These are phyloP conservation scores for Lagria hirta DNA, from an alignment of 2,888 invertebrate genomes.

Conservation along the genomic window DNA sequence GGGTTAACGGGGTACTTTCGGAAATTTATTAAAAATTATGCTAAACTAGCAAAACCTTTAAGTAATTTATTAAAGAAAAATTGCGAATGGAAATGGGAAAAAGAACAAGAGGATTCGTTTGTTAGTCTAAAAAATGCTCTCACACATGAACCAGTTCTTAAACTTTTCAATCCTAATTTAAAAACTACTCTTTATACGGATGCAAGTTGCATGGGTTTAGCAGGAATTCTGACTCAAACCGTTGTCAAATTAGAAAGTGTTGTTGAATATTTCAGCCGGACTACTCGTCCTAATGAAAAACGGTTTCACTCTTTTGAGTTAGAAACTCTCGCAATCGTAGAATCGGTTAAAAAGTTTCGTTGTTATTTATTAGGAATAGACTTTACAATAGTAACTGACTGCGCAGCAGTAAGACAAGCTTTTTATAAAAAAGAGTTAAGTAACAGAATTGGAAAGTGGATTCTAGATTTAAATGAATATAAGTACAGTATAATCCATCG, in stretches of 20 bases:
- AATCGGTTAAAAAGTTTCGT: conserved; percentile 13
- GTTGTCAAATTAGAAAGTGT: no score
- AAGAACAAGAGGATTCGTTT: conserved; percentile 15
- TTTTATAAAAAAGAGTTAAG: no score
- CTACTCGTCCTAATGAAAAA: conserved; percentile 32
- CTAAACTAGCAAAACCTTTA: conserved; percentile 25
- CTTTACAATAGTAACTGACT: conserved; percentile 28
- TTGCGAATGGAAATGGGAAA: conserved; percentile 19
- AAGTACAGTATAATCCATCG: conserved; percentile 9
- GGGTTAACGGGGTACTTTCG: conserved; percentile 38
- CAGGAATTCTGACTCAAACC: conserved; percentile 17
- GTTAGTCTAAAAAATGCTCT: conserved; percentile 6
- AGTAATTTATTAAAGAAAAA: conserved; percentile 19
- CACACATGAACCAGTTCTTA: conserved; percentile 12
- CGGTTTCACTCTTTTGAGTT: conserved; percentile 28
- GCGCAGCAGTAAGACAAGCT: conserved; percentile 14
- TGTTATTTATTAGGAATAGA: conserved; percentile 18
- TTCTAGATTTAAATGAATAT: conserved; percentile 14
- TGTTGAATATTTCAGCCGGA: conserved; percentile 39
- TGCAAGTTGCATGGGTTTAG: conserved; percentile 23
- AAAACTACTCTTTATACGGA: conserved; percentile 21
- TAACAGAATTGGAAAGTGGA: conserved; percentile 22
- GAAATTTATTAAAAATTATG: conserved; percentile 32
- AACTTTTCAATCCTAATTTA: conserved; percentile 11
- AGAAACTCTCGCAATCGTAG: conserved; percentile 25